Evolutionary conservation across 1,140 invertebrate genomes (phyloP).

Genomic region (Diachasma alloeum): DNA sequence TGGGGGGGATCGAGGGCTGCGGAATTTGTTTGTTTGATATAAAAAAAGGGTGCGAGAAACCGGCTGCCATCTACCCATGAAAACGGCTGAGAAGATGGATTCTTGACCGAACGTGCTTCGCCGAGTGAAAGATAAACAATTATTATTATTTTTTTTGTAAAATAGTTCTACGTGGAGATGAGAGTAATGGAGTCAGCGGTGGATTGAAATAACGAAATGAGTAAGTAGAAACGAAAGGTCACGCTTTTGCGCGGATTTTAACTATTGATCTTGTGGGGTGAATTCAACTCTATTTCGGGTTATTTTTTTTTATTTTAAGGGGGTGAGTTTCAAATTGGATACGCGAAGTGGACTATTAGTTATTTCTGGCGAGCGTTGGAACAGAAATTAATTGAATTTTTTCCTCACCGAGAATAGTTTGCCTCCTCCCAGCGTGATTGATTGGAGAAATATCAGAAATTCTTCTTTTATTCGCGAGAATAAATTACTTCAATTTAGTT

Average conservation of each 20-base stretch:
- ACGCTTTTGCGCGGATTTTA: conserved; percentile 23
- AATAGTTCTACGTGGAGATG: not conserved
- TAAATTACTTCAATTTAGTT: not conserved
- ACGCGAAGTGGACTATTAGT: not conserved
- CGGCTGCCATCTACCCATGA: conserved; percentile 19
- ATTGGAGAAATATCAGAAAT: no score
- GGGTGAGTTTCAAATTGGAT: not conserved
- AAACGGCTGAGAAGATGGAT: conserved; percentile 18
- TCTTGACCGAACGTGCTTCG: conserved; percentile 11
- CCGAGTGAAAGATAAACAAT: conserved; percentile 2
- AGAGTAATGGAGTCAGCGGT: not conserved
- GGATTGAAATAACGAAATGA: conserved; percentile 4
- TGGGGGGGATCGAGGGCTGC: not conserved
- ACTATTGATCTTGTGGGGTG: conserved; percentile 20
- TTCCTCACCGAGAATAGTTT: no score
- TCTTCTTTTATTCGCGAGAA: not conserved
- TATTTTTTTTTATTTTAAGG: not conserved
- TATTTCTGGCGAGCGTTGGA: not conserved
- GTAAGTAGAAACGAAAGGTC: conserved; percentile 25
- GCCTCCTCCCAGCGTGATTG: no score
- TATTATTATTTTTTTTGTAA: not conserved
- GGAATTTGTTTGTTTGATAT: not conserved
- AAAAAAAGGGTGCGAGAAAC: conserved; percentile 10
- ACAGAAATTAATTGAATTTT: not conserved
- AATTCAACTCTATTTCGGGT: not conserved